phyloP scores from a whole-genome alignment of 2,888 invertebrate species.

The Lissocephala sabroskyi region DNA sequence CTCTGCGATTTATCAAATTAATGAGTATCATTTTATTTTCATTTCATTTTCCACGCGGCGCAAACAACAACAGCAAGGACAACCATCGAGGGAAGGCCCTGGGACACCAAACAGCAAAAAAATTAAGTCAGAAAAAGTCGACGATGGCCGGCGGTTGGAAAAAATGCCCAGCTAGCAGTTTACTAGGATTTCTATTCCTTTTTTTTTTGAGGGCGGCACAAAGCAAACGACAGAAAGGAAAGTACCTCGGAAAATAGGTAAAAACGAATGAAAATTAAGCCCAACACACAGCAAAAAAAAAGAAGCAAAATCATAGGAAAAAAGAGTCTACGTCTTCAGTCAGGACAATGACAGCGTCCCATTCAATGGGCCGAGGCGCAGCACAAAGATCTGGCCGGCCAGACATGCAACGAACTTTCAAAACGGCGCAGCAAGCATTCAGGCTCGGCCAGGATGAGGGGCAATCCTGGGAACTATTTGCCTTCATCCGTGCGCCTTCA shows the following conservation, averaged over 20 bases:
- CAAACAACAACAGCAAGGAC: constrained; percentile 16
- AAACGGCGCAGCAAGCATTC: no score
- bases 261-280: constrained; percentile 45
- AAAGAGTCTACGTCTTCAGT: no score
- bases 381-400: constrained; percentile 37
- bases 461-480: no score
- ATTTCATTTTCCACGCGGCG: constrained; percentile 57
- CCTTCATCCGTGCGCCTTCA: no score
- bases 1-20: constrained; percentile 71
- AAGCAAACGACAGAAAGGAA: constrained; percentile 3
- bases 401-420: constrained; percentile 12
- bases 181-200: no score
- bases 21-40: constrained; percentile 70
- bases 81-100: background rate
- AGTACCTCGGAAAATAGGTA: constrained; percentile 7
- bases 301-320: no score
- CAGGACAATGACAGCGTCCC: no score
- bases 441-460: no score
- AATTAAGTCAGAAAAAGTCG: constrained; percentile 4
- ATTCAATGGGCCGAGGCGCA: constrained; percentile 27
- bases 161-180: background rate
- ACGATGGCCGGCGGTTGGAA: background rate
- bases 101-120: no score
- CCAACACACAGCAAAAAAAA: constrained; percentile 14
- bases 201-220: no score